A percentile compares a stretch with the other conserved stretches of the same genome.
These are phyloP conservation scores for Philhelius pedissequus DNA, from an alignment of 2,888 invertebrate species.

Conservation along the genomic window DNA sequence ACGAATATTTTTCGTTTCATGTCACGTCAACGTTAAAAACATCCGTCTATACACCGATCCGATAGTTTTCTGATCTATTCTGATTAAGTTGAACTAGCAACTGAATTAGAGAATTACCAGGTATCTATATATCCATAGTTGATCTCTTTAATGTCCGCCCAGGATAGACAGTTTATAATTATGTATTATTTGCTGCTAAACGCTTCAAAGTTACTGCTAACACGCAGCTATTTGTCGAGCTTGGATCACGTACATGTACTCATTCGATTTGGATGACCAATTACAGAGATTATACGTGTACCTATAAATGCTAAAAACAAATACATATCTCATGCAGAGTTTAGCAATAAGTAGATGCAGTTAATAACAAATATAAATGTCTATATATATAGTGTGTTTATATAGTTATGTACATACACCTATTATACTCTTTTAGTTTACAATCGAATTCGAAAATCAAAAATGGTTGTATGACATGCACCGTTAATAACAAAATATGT, in stretches of 20 bases:
- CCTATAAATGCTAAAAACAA: background rate
- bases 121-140: background rate
- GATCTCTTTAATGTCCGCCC: background rate
- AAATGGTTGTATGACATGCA: no score
- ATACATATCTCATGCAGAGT: background rate
- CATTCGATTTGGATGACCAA: slow-evolving; percentile 26
- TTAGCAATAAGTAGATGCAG: background rate
- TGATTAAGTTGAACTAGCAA: background rate
- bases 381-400: no score
- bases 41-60: background rate
- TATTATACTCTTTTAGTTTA: no score
- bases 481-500: no score
- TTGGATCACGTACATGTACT: slow-evolving; percentile 4
- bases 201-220: background rate
- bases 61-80: background rate
- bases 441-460: no score
- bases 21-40: background rate
- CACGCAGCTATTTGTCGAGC: slow-evolving; percentile 13
- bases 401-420: no score
- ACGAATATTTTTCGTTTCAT: background rate
- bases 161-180: slow-evolving; percentile 1
- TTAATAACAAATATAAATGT: background rate
- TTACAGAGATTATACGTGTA: background rate
- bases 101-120: slow-evolving; percentile 2
- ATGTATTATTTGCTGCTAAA: slow-evolving; percentile 20